phyloP scores from a whole-genome alignment of 1,140 invertebrate genomes.

The Mya arenaria region DNA sequence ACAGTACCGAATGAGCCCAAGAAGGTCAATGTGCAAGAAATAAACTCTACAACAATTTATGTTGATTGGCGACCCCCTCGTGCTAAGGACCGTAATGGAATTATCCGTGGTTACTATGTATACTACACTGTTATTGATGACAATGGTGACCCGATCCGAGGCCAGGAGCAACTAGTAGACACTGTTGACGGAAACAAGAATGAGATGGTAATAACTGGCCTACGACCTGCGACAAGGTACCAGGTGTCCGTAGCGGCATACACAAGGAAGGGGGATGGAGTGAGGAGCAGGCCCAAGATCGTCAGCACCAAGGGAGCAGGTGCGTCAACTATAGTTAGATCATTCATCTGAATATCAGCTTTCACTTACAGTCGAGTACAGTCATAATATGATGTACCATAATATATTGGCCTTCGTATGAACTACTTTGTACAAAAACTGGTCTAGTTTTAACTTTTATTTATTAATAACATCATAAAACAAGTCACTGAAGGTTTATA shows the following conservation, averaged over 20 bases:
- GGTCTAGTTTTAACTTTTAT: too few relatives aligned
- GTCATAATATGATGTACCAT: too few relatives aligned
- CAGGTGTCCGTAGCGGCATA: conserved; percentile 92
- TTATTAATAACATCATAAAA: too few relatives aligned
- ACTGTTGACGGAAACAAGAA: conserved; percentile 84
- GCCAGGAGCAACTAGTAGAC: conserved; percentile 65
- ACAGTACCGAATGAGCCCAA: conserved; percentile 97
- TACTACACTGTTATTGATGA: conserved; percentile 86
- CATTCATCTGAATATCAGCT: too few relatives aligned
- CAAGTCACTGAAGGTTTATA: too few relatives aligned
- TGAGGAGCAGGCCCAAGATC: conserved; percentile 89
- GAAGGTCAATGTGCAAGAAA: conserved; percentile 90
- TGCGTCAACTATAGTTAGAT: too few relatives aligned
- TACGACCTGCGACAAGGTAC: conserved; percentile 96
- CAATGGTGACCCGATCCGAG: conserved; percentile 65
- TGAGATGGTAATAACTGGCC: conserved; percentile 91
- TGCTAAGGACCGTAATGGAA: conserved; percentile 95
- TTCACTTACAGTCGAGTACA: too few relatives aligned
- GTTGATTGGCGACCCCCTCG: conserved; percentile 95
- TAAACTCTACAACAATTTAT: conserved; percentile 96
- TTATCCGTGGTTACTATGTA: conserved; percentile 97
- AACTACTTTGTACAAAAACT: too few relatives aligned
- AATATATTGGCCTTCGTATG: too few relatives aligned
- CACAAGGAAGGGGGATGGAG: conserved; percentile 96
- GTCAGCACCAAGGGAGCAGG: conserved; percentile 94